Conservation (phyloP, 1,140 invertebrate genomes). For the Drosophila truncata region DNA sequence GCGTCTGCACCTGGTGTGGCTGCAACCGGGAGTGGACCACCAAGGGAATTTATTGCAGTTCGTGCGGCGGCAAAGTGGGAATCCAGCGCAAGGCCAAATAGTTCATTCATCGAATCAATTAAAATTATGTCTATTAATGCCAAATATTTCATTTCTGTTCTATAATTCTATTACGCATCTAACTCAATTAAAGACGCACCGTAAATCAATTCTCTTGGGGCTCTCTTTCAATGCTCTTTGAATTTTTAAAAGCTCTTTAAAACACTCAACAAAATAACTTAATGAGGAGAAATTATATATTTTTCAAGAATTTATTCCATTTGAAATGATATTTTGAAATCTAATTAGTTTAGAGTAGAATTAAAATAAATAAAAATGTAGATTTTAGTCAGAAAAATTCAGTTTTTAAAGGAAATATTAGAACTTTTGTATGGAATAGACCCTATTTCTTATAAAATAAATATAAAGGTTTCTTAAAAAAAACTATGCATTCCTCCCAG, state of each 20-base stretch:
- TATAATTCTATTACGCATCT: slow-evolving; percentile 77
- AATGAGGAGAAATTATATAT: background rate
- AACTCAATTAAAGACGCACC: slow-evolving; percentile 71
- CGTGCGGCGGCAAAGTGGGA: slow-evolving; percentile 79
- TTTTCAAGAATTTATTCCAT: too few species aligned
- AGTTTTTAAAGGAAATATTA: too few species aligned
- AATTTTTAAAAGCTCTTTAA: background rate
- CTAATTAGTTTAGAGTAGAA: background rate
- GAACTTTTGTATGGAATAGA: too few species aligned
- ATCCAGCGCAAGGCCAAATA: slow-evolving; percentile 73
- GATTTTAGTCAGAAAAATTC: too few species aligned
- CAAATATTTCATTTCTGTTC: slow-evolving; percentile 40
- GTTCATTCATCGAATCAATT: slow-evolving; percentile 46
- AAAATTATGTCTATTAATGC: slow-evolving; percentile 59
- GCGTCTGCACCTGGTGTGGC: slow-evolving; percentile 78
- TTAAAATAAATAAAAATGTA: background rate
- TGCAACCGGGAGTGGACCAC: slow-evolving; percentile 83
- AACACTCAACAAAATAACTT: background rate
- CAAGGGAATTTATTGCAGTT: slow-evolving; percentile 77
- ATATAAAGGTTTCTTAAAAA: background rate
- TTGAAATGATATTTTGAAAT: background rate
- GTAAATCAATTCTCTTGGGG: slow-evolving; percentile 21
- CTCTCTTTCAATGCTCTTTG: slow-evolving; percentile 11
- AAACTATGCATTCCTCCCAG: background rate
- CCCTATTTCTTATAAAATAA: background rate